Conservation (phyloP, 2,888 invertebrate species). For the Zaprionus lineosus region DNA sequence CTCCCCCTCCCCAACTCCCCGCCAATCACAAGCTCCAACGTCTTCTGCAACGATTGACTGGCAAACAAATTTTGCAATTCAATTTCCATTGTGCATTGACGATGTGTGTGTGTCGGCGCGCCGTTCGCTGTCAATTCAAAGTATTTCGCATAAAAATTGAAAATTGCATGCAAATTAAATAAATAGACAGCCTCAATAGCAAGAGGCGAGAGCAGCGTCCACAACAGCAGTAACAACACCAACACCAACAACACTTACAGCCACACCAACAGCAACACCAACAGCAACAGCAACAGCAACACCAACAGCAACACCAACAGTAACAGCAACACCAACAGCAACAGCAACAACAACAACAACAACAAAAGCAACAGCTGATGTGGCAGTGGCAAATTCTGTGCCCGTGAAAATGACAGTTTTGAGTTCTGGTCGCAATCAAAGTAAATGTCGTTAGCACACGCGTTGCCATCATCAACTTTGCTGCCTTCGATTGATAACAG, state of each 20-base stretch:
- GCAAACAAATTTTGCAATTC: constrained; percentile 78
- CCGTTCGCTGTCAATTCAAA: constrained; percentile 71
- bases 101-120: constrained; percentile 42
- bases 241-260: background rate
- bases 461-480: constrained; percentile 32
- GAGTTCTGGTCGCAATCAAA: constrained; percentile 68
- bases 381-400: no score
- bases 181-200: constrained; percentile 65
- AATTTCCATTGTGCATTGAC: constrained; percentile 74
- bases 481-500: constrained; percentile 56
- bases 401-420: constrained; percentile 67
- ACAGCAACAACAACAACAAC: constrained; percentile 5
- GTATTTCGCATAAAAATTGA: constrained; percentile 74
- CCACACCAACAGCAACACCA: constrained; percentile 10
- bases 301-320: no score
- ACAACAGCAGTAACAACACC: background rate
- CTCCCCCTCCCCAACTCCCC: background rate
- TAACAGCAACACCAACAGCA: constrained; percentile 1
- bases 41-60: constrained; percentile 57
- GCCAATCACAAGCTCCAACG: constrained; percentile 16
- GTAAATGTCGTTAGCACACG: constrained; percentile 75
- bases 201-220: no score
- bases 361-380: constrained; percentile 7
- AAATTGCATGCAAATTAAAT: constrained; percentile 79
- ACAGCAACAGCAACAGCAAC: no score